phyloP scores from a whole-genome alignment of 2,797 vertebrate species.

The Pipistrellus pipistrellus region DNA sequence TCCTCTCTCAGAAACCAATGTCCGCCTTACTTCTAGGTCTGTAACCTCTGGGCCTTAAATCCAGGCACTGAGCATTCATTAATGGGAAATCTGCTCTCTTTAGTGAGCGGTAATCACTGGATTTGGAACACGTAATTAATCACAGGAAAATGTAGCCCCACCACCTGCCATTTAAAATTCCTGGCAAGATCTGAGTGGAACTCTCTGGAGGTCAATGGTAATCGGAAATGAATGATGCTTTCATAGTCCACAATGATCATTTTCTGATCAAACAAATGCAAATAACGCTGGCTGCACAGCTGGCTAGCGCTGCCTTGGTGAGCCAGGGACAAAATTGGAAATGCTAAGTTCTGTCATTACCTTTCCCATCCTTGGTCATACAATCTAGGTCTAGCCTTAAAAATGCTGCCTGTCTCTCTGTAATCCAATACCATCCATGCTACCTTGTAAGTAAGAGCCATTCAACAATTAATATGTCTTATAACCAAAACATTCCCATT shows the following conservation, averaged over 20 bases:
- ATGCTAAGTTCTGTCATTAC: neutral
- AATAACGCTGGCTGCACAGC: conserved; percentile 17
- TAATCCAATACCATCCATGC: conserved; percentile 27
- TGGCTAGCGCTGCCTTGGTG: neutral
- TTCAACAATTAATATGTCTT: conserved; percentile 45
- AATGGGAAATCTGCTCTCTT: conserved; percentile 73
- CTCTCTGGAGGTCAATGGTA: conserved; percentile 42
- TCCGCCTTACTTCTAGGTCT: neutral
- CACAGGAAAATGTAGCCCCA: conserved; percentile 62
- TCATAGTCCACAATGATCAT: conserved; percentile 55
- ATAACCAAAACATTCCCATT: conserved; percentile 6
- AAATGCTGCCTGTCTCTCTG: neutral
- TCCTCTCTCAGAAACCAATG: neutral
- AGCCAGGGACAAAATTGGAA: neutral
- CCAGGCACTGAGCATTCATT: neutral
- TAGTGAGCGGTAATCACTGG: conserved; percentile 71
- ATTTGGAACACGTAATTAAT: conserved; percentile 61
- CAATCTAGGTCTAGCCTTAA: conserved; percentile 19
- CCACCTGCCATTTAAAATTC: conserved; percentile 61
- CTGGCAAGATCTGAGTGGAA: conserved; percentile 39
- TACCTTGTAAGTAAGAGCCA: conserved; percentile 14
- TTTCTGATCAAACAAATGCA: conserved; percentile 64
- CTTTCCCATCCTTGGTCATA: neutral
- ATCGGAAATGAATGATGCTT: conserved; percentile 29
- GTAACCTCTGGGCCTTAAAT: neutral